Conservation (phyloP, 2,797 vertebrate species). For the Characodon lateralis region DNA sequence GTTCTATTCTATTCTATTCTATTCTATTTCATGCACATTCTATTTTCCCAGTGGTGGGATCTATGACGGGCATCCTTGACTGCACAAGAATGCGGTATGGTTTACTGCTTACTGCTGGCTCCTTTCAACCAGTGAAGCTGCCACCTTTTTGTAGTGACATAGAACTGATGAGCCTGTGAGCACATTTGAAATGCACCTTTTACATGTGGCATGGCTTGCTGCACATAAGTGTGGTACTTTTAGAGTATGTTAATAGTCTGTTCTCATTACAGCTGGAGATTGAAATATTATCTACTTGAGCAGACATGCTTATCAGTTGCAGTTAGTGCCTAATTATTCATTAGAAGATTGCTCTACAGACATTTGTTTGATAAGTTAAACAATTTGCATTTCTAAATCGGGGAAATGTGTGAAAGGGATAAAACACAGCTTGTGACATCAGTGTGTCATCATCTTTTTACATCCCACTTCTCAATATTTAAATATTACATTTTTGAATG, state of each 20-base stretch:
- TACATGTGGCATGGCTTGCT: constrained; percentile 46
- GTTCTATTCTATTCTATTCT: too few species aligned
- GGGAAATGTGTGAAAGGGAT: neutral
- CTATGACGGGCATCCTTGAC: constrained; percentile 12
- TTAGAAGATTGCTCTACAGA: constrained; percentile 18
- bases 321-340: constrained; percentile 34
- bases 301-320: constrained; percentile 48
- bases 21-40: constrained; percentile 10
- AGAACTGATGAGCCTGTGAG: constrained; percentile 34
- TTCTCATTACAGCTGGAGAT: constrained; percentile 24
- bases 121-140: constrained; percentile 34
- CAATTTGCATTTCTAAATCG: constrained; percentile 20
- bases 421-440: constrained; percentile 28
- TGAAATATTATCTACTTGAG: constrained; percentile 36
- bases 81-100: constrained; percentile 28
- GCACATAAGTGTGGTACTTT: constrained; percentile 24
- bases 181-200: constrained; percentile 28
- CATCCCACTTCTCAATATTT: constrained; percentile 14
- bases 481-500: constrained; percentile 41
- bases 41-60: constrained; percentile 29
- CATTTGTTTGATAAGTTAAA: constrained; percentile 17
- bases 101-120: constrained; percentile 35
- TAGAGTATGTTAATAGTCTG: neutral
- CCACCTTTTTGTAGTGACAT: constrained; percentile 45
- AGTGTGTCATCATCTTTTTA: constrained; percentile 29